A percentile compares a stretch with the other conserved stretches of the same genome.
Evolutionary conservation across 1,140 invertebrate species (phyloP).

Genomic region (honey bee (Apis mellifera)): DNA sequence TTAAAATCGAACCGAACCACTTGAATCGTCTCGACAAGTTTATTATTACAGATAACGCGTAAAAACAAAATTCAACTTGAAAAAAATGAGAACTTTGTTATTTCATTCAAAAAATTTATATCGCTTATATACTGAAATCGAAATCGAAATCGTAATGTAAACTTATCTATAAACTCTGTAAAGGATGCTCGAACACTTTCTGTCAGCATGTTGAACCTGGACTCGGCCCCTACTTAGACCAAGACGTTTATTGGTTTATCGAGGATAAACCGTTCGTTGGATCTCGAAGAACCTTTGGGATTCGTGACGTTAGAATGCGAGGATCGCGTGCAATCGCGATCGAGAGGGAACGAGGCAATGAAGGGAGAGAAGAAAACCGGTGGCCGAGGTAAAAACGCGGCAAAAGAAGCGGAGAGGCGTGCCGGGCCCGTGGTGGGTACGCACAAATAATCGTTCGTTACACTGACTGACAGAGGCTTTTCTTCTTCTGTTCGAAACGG

Average conservation of each 20-base stretch:
- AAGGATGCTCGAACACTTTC: too few species aligned
- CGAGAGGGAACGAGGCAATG: slow-evolving; percentile 46
- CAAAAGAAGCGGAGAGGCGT: slow-evolving; percentile 16
- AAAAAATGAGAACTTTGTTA: too few species aligned
- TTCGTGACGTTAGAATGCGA: not conserved
- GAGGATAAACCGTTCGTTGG: not conserved
- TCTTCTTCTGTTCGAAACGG: slow-evolving; percentile 57
- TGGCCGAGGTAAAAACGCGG: slow-evolving; percentile 19
- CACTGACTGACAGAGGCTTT: slow-evolving; percentile 66
- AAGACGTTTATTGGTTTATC: not conserved
- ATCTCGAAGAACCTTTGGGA: not conserved
- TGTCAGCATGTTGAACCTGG: not conserved
- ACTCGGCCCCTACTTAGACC: not conserved
- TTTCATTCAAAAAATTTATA: too few species aligned
- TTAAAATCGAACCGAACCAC: too few species aligned
- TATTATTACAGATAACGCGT: too few species aligned
- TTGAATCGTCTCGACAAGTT: too few species aligned
- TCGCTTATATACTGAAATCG: too few species aligned
- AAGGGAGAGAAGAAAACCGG: slow-evolving; percentile 12
- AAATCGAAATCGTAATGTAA: too few species aligned
- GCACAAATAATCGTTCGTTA: not conserved
- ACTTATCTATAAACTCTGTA: too few species aligned
- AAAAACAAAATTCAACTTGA: too few species aligned
- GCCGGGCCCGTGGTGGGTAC: slow-evolving; percentile 8
- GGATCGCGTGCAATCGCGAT: slow-evolving; percentile 29